phyloP scores from a whole-genome alignment of 2,113 vertebrate genomes.

The Thunnus maccoyii region DNA sequence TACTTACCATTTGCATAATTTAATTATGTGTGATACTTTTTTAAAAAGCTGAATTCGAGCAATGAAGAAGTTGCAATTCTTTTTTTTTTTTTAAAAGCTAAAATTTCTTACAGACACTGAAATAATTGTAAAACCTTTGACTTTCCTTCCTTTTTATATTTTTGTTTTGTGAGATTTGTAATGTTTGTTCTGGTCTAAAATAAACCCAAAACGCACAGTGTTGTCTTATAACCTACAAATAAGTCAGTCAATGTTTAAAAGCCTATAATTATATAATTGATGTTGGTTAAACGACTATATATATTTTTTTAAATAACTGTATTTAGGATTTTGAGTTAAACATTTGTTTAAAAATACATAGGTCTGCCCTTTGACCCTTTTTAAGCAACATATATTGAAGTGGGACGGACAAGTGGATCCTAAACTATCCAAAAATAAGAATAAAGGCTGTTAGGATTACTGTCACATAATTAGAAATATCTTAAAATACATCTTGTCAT shows the following conservation, averaged over 20 bases:
- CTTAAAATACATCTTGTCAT: not conserved
- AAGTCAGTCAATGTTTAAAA: not conserved
- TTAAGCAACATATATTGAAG: not conserved
- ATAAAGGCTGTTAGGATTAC: not conserved
- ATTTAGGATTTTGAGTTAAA: not conserved
- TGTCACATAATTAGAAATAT: not conserved
- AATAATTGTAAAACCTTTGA: too few species aligned
- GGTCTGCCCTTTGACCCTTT: not conserved
- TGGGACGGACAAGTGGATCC: too few species aligned
- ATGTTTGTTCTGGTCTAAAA: not conserved
- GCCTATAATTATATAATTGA: not conserved
- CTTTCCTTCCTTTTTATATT: not conserved
- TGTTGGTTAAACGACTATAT: too few species aligned
- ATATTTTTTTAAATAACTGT: not conserved
- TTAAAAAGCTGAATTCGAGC: not conserved
- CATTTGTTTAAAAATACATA: too few species aligned
- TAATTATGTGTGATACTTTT: slow-evolving; percentile 38
- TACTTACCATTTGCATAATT: slow-evolving; percentile 58
- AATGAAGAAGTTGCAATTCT: not conserved
- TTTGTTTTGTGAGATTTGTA: not conserved
- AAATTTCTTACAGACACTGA: not conserved
- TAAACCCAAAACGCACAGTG: not conserved
- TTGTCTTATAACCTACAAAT: not conserved
- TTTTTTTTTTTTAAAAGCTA: not conserved
- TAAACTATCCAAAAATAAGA: not conserved